Evolutionary conservation across 2,888 invertebrate genomes (phyloP).

Genomic region (Nomada fucata): DNA sequence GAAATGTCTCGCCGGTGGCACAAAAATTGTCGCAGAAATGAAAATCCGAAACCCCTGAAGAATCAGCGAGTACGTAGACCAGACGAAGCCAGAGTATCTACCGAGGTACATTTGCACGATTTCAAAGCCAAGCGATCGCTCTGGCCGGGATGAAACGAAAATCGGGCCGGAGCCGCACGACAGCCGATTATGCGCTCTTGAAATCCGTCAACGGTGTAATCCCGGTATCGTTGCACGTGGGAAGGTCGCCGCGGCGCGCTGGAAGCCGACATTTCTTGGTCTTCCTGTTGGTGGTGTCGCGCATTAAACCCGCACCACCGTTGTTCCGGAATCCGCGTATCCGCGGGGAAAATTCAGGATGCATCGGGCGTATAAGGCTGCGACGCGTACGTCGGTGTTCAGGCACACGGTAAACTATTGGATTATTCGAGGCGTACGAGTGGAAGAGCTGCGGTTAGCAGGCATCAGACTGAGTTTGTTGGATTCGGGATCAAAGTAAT

Average conservation of each 20-base stretch:
- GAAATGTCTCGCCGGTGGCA: too few relatives aligned
- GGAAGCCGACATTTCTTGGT: slow-evolving; percentile 70
- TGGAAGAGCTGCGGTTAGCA: slow-evolving; percentile 80
- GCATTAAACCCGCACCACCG: slow-evolving; percentile 65
- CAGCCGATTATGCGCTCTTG: slow-evolving; percentile 34
- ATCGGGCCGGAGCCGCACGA: slow-evolving; percentile 13
- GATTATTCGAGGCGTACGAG: slow-evolving; percentile 80
- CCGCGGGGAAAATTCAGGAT: slow-evolving; percentile 58
- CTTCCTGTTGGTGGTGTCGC: slow-evolving; percentile 58
- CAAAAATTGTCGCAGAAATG: too few relatives aligned
- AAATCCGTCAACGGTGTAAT: slow-evolving; percentile 37
- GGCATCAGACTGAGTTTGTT: slow-evolving; percentile 83
- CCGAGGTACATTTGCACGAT: slow-evolving; percentile 33
- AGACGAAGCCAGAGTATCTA: slow-evolving; percentile 13
- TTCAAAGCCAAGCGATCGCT: slow-evolving; percentile 30
- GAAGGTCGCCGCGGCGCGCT: slow-evolving; percentile 49
- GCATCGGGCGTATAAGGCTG: slow-evolving; percentile 55
- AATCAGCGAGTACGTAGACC: neutral
- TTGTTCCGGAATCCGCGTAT: slow-evolving; percentile 40
- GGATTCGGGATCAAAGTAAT: slow-evolving; percentile 84
- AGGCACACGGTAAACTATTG: slow-evolving; percentile 78
- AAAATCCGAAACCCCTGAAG: neutral
- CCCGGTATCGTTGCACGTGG: slow-evolving; percentile 1
- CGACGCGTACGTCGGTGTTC: slow-evolving; percentile 47
- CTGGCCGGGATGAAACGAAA: slow-evolving; percentile 13